Evolutionary conservation across 1,140 invertebrate species (phyloP).

Genomic region (Euwallacea fornicatus): DNA sequence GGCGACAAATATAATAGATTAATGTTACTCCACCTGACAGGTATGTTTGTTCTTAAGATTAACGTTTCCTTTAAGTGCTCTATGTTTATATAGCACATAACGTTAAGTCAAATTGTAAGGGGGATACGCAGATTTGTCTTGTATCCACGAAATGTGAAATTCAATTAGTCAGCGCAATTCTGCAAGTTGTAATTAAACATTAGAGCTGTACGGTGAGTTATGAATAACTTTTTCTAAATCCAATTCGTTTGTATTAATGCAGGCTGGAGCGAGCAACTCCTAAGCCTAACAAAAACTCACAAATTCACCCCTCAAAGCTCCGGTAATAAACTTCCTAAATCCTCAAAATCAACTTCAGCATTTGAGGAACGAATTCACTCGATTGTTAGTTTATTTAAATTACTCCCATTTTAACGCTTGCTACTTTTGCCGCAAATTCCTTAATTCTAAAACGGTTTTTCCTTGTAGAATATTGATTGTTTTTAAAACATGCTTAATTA

Average conservation of each 20-base stretch:
- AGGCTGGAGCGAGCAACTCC: not conserved
- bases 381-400: slow-evolving; percentile 34
- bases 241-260: too few species aligned
- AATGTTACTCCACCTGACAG: slow-evolving; percentile 31
- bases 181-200: not conserved
- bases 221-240: too few species aligned
- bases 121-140: too few species aligned
- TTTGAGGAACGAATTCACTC: slow-evolving; percentile 29
- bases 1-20: slow-evolving; percentile 31
- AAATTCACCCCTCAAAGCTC: slow-evolving; percentile 30
- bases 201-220: too few species aligned
- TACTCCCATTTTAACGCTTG: slow-evolving; percentile 21
- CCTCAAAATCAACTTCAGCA: slow-evolving; percentile 32
- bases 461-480: slow-evolving; percentile 9
- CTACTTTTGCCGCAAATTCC: slow-evolving; percentile 26
- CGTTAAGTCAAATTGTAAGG: slow-evolving; percentile 22
- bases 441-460: slow-evolving; percentile 19
- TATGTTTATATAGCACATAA: slow-evolving; percentile 21
- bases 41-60: slow-evolving; percentile 35
- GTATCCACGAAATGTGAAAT: too few species aligned
- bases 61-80: slow-evolving; percentile 32
- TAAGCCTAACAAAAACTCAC: slow-evolving; percentile 32
- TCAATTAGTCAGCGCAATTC: not conserved
- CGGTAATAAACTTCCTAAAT: slow-evolving; percentile 36
- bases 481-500: too few species aligned